Percentiles rank a stretch among this genome's conserved stretches.
phyloP scores from a whole-genome alignment of 2,797 vertebrate species.

The Hozukius guyotensis region DNA sequence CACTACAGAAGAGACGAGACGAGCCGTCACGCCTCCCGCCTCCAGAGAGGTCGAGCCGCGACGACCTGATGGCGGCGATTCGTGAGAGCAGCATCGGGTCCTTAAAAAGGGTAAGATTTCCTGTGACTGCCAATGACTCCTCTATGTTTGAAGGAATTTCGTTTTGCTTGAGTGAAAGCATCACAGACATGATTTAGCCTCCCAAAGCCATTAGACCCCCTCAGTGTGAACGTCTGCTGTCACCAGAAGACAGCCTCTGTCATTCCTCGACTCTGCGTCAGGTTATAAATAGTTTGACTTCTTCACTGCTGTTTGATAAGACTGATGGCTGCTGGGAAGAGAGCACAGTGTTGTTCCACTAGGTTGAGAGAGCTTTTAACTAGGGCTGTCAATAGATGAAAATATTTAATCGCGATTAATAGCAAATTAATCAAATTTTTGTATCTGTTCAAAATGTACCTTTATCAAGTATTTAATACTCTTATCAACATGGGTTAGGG shows the following conservation, averaged over 20 bases:
- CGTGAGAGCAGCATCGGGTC: slow-evolving; percentile 86
- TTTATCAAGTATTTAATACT: no score
- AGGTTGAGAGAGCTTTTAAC: not conserved
- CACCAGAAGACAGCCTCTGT: slow-evolving; percentile 33
- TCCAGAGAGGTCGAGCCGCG: slow-evolving; percentile 83
- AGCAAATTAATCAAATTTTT: no score
- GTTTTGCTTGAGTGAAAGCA: slow-evolving; percentile 3
- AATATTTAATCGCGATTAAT: no score
- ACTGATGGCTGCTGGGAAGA: slow-evolving; percentile 26
- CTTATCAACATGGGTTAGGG: no score
- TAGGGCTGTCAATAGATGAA: no score
- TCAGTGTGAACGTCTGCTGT: slow-evolving; percentile 20
- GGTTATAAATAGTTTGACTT: slow-evolving; percentile 61
- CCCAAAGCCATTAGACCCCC: slow-evolving; percentile 29
- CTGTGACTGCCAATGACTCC: not conserved
- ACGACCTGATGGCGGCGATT: slow-evolving; percentile 90
- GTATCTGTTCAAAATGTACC: no score
- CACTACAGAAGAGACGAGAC: slow-evolving; percentile 83
- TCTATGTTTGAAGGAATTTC: not conserved
- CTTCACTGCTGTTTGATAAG: slow-evolving; percentile 49
- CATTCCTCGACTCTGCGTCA: slow-evolving; percentile 37
- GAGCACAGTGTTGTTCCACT: not conserved
- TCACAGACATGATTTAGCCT: slow-evolving; percentile 10
- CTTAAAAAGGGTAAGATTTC: slow-evolving; percentile 83
- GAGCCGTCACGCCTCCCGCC: slow-evolving; percentile 78